A percentile compares a stretch with the other conserved stretches of the same genome.
Conservation (phyloP, 2,797 vertebrate species). For the Huso huso region DNA sequence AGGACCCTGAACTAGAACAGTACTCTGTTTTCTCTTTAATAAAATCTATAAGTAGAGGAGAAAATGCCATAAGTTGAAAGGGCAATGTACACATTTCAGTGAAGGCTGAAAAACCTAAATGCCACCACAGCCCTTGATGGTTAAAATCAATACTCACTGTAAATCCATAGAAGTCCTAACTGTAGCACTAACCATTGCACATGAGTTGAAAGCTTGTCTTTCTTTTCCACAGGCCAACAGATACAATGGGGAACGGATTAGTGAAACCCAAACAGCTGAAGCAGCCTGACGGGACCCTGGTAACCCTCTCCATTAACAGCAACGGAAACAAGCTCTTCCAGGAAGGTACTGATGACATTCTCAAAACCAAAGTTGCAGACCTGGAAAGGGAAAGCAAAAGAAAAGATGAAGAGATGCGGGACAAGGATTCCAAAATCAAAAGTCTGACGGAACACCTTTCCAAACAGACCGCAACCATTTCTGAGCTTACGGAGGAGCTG, state of each 20-base stretch:
- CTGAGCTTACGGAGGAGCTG: conserved; percentile 73
- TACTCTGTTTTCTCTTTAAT: not conserved
- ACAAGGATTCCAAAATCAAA: conserved; percentile 57
- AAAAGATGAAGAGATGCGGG: conserved; percentile 68
- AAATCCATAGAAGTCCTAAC: not conserved
- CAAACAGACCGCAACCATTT: conserved; percentile 59
- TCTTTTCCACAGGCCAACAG: conserved; percentile 31
- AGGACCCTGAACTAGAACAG: too few relatives aligned
- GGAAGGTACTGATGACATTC: conserved; percentile 44
- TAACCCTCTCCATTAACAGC: conserved; percentile 32
- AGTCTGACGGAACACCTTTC: conserved; percentile 71
- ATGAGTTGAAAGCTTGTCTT: not conserved
- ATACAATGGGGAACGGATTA: conserved; percentile 78
- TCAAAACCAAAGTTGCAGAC: conserved; percentile 64
- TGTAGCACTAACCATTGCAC: not conserved
- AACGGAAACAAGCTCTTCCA: conserved; percentile 37
- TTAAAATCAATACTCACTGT: conserved; percentile 8
- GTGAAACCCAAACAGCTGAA: conserved; percentile 78
- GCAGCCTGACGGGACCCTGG: conserved; percentile 41
- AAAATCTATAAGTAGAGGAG: not conserved
- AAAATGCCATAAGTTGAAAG: conserved; percentile 7
- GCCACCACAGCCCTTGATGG: not conserved
- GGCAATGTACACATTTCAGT: not conserved
- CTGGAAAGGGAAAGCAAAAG: conserved; percentile 72
- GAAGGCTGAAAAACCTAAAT: conserved; percentile 3